A percentile compares a stretch with the other conserved stretches of the same genome.
phyloP scores from a whole-genome alignment of 2,113 vertebrate species.

The Echinops telfairi region DNA sequence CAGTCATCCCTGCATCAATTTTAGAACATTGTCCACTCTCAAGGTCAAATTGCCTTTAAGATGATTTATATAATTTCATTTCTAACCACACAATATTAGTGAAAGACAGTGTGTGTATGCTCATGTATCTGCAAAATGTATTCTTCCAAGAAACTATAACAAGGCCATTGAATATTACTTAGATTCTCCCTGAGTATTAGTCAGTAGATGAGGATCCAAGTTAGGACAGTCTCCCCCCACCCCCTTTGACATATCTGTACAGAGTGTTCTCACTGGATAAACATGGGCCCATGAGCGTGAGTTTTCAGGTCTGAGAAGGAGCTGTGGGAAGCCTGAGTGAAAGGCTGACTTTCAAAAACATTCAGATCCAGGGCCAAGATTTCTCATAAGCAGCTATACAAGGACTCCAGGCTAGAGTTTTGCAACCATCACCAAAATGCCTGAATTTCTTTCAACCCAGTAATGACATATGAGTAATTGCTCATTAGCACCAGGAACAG shows the following conservation, averaged over 20 bases:
- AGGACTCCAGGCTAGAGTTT: slow-evolving; percentile 44
- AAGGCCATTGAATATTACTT: too few species aligned
- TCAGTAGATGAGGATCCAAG: neutral
- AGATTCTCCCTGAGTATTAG: neutral
- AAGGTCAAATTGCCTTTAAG: neutral
- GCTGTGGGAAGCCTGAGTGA: neutral
- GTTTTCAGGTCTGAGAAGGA: neutral
- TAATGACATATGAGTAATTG: slow-evolving; percentile 72
- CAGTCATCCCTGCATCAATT: too few species aligned
- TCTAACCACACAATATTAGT: neutral
- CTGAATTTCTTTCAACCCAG: slow-evolving; percentile 61
- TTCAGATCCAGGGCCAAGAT: slow-evolving; percentile 36
- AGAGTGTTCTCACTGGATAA: neutral
- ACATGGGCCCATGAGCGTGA: neutral
- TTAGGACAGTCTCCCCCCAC: neutral
- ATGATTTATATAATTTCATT: neutral
- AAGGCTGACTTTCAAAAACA: slow-evolving; percentile 26
- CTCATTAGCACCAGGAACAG: slow-evolving; percentile 72
- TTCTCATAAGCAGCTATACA: slow-evolving; percentile 50
- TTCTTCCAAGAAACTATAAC: neutral
- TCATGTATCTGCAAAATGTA: too few species aligned
- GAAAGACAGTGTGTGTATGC: neutral
- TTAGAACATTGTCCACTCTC: too few species aligned
- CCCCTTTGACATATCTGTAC: neutral
- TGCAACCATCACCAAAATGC: slow-evolving; percentile 46